Conservation (phyloP, 2,113 vertebrate species). For the Dermatemys mawii region DNA sequence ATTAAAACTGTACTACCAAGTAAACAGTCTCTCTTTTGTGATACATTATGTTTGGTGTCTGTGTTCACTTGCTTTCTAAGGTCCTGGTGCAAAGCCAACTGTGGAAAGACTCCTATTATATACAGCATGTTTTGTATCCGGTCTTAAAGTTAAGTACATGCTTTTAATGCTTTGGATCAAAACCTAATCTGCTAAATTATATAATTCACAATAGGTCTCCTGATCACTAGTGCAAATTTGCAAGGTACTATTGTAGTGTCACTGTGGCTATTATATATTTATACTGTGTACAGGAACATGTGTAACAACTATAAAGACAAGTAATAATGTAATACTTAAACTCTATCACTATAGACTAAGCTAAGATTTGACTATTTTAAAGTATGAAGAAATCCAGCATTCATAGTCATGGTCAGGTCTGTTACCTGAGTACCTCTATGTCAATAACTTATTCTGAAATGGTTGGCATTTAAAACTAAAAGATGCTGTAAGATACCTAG, state of each 20-base stretch:
- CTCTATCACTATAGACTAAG: background rate
- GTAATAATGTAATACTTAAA: background rate
- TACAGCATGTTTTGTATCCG: background rate
- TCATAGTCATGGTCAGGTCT: background rate
- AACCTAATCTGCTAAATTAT: background rate
- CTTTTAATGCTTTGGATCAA: background rate
- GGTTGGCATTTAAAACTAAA: background rate
- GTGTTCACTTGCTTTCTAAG: background rate
- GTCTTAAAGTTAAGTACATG: background rate
- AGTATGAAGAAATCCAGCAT: background rate
- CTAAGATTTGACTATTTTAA: too few species aligned
- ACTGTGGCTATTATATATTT: background rate
- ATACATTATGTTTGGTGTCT: background rate
- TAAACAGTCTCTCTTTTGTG: background rate
- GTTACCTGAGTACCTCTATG: background rate
- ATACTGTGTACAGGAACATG: too few species aligned
- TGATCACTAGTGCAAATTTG: background rate
- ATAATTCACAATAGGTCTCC: background rate
- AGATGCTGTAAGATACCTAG: background rate
- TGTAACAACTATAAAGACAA: background rate
- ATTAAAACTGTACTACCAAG: background rate
- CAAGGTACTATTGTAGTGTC: background rate
- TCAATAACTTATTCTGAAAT: background rate
- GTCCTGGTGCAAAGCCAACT: background rate
- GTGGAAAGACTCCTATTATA: background rate